Evolutionary conservation across 2,113 vertebrate species (phyloP), one percentile per base, ranked within the genome.

Genomic region (Notothenia rossii): DNA sequence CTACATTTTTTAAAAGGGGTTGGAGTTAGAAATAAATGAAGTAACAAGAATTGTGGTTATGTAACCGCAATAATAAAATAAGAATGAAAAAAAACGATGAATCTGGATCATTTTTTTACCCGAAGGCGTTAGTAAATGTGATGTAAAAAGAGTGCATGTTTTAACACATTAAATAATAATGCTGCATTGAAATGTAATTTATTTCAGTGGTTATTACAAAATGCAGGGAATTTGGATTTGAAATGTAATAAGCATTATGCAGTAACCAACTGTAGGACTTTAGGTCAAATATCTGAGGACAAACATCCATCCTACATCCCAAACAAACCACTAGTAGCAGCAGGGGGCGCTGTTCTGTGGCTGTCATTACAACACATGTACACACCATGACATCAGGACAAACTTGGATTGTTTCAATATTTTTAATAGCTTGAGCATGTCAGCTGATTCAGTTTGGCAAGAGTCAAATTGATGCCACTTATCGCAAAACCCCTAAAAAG

Each of bases 371-470:
- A 7, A 40, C 4, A 5, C 4, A 49, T 50, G 9, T 9, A 13
- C 3, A 45, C 7, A 11, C 29, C 18, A 36, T 53, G 17, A 55
- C 79, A 63, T 9, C 0, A 72, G 29, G 14, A 61, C 29, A 63
- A n/a, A 20, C 13, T 29, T 2, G 0, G 18, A 75, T 40, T 51
- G 67, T 84, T 87, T 89, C 55, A 86, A 51, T 79, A 70, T 83
- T 94, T 94, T 91, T 93, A 92, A 91, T 93, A 84, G 79, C 36
- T 85, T 79, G 65, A 88, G 69, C 85, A 86, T 64, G 72, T 86
- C 82, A 72, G 81, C 56, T 25, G 77, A 82, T 62, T 90, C 75
- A 61, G 55, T 90, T 86, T 84, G 83, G 86, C 86, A 89, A 89
- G 73, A 72, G 49, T 73, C 9, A 84, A 77, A 82, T 63, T 10